Evolutionary conservation across 2,888 invertebrate genomes (phyloP), one percentile per base, ranked within the genome.

Genomic region (Synergus umbraculus): DNA sequence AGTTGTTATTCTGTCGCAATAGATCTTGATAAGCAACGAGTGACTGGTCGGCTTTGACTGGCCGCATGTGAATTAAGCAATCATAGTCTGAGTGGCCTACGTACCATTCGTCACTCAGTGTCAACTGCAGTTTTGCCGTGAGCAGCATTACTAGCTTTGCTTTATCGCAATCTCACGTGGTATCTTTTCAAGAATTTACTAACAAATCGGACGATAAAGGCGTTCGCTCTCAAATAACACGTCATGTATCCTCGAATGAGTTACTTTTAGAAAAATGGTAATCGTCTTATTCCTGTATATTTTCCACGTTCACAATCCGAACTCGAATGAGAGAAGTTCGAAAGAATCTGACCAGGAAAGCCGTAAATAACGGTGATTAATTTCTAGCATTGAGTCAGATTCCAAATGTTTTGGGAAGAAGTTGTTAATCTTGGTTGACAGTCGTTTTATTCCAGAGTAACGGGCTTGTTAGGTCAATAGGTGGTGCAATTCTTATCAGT

Each of bases 31-130:
- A 90, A 90, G 85, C 85, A 83, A 82, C 81, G 81, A 85, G 82
- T 84, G 86, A 85, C 85, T 86, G 86, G 86, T 83, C 83, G 87
- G 86, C 88, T 87, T 85, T 85, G 86, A 85, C 85, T 84, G 85
- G 83, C 85, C 88, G 87, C 87, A 88, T 87, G 88, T 85, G 89
- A 89, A 90, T 90, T 89, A 88, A 90, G 88, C 88, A 89, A 90
- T 90, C 89, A 88, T 87, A 87, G 86, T 86, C 84, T 81, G 86
- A 82, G 85, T 82, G 83, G 85, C 86, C 82, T 86, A 84, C 84
- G 85, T 83, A 78, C 85, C 88, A 87, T 90, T 90, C 88, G 86
- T 90, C 88, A 89, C 87, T 88, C 88, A 85, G 87, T 87, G 89
- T 89, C 89, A 87, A 83, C 85, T 80, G 84, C 84, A 82, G 83